Percentiles rank a stretch among this genome's conserved stretches.
phyloP scores from a whole-genome alignment of 2,797 vertebrate species.

The Hydrophis major region DNA sequence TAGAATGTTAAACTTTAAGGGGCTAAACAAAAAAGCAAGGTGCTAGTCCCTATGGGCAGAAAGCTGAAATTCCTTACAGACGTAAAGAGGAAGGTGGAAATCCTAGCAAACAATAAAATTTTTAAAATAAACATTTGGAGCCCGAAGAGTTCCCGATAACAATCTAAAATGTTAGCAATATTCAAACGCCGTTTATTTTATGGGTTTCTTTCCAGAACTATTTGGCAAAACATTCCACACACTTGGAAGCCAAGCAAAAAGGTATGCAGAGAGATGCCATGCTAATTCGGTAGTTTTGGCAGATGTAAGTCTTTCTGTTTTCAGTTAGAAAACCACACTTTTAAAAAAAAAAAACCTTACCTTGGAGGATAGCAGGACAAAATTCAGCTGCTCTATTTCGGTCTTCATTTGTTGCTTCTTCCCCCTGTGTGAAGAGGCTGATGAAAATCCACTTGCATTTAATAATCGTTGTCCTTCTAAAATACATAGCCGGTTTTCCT shows the following conservation, averaged over 20 bases:
- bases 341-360: background rate
- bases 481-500: background rate
- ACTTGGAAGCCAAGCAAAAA: background rate
- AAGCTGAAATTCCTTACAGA: background rate
- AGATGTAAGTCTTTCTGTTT: background rate
- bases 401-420: background rate
- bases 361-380: background rate
- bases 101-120: background rate
- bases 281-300: background rate
- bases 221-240: background rate
- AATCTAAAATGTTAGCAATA: background rate
- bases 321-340: background rate
- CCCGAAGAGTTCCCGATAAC: background rate
- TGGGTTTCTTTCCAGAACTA: background rate
- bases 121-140: background rate
- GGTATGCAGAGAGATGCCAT: background rate
- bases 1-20: background rate
- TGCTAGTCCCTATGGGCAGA: background rate
- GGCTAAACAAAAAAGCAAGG: background rate
- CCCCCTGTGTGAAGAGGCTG: background rate
- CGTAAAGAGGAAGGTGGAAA: background rate
- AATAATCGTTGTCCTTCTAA: background rate
- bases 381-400: background rate
- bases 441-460: background rate
- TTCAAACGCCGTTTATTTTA: background rate